Percentiles rank a stretch among this genome's conserved stretches.
phyloP scores from a whole-genome alignment of 2,888 invertebrate genomes.

The Teleiodes luculella region DNA sequence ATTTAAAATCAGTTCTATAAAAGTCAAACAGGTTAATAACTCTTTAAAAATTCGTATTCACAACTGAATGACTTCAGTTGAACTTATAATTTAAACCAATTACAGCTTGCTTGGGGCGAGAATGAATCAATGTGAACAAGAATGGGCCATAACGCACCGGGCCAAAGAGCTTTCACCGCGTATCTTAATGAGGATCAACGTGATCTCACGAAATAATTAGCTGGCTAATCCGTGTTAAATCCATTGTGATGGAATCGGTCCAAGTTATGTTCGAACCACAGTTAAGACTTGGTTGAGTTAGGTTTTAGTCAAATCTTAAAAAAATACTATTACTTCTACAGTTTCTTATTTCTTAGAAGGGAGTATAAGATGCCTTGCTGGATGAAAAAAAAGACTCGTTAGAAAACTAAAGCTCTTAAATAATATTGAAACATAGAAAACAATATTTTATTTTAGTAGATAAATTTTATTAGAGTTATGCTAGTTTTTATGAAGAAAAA shows the following conservation, averaged over 20 bases:
- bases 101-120: neutral
- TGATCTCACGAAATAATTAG: constrained; percentile 49
- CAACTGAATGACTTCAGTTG: neutral
- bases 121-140: neutral
- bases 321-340: too few species aligned
- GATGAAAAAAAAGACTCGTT: too few species aligned
- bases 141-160: neutral
- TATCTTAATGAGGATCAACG: constrained; percentile 20
- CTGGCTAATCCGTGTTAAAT: constrained; percentile 35
- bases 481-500: too few species aligned
- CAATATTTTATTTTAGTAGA: too few species aligned
- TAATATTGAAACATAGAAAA: too few species aligned
- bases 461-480: too few species aligned
- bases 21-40: too few species aligned
- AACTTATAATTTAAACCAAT: constrained; percentile 3
- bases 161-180: constrained; percentile 6
- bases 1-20: too few species aligned
- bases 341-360: too few species aligned
- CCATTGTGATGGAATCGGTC: constrained; percentile 4
- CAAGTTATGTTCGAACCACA: constrained; percentile 10
- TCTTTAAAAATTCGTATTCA: too few species aligned
- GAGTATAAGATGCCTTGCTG: too few species aligned
- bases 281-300: neutral
- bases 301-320: neutral
- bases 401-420: too few species aligned